Base-by-base conservation (phyloP, 2,797 vertebrate genomes). In the Cuculus canorus region DNA sequence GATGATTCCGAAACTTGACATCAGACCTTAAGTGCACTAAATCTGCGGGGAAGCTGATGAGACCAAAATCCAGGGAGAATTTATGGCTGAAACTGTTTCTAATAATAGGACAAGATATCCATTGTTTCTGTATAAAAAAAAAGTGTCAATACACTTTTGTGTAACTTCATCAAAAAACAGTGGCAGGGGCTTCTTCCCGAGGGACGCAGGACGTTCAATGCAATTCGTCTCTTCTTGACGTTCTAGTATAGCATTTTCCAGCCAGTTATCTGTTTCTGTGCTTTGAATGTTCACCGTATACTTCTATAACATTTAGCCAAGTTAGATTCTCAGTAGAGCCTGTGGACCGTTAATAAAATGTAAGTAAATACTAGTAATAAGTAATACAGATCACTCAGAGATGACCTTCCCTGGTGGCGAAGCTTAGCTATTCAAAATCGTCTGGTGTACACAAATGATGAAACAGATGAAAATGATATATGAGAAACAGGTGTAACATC, bases 401-500 rank as follows among this genome's bases (percentile, higher is more conserved):
- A 75, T 93, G 86, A 88, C 91, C 93, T 94, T 93, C 69, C 76
- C 92, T 90, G 66, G 68, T 83, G 89, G 76, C 76, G 92, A 56
- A 90, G 39, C 59, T 72, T 39, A 86, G 86, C 50, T 92, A 82
- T 88, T 95, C 89, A 88, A 86, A 92, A 84, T 63, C 71, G 91
- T 63, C 79, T 81, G 69, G 60, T 59, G 75, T 90, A 75, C 17
- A 56, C 47, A 53, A 63, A 71, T 5, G 41, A 52, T 90, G 66
- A 88, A 70, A 28, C 65, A 63, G 69, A 78, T 54, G 70, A 64
- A 78, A 30, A 84, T 82, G 82, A 92, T 90, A 16, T 48, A 73
- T 59, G 91, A 82, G 94, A 76, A 93, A 81, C 92, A 96, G 94
- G 75, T 95, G 96, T 90, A 82, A 52, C 92, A 87, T 88, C 91